A percentile compares a stretch with the other conserved stretches of the same genome.
Evolutionary conservation across 2,888 invertebrate species (phyloP).

Genomic region (Drosophila barbarae): DNA sequence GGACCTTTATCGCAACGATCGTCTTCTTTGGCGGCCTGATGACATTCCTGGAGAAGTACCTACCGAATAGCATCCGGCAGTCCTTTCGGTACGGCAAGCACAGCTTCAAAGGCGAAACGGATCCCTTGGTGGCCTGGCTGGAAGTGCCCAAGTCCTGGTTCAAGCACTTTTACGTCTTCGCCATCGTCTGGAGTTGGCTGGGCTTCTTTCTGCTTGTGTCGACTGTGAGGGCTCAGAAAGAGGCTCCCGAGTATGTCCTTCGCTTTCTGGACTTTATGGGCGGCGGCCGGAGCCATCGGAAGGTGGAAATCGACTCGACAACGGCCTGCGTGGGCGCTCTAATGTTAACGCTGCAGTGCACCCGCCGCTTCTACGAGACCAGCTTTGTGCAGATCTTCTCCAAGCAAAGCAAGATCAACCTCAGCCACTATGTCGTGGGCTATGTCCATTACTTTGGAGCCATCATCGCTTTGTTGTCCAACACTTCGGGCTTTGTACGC

Average conservation of each 20-base stretch:
- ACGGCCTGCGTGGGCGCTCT: constrained; percentile 82
- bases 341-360: constrained; percentile 86
- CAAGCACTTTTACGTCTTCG: constrained; percentile 88
- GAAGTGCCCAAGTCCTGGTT: constrained; percentile 91
- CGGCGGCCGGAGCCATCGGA: constrained; percentile 79
- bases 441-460: constrained; percentile 88
- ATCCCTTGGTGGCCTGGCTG: constrained; percentile 78
- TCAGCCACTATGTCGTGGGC: constrained; percentile 88
- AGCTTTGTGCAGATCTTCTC: constrained; percentile 90
- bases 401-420: constrained; percentile 86
- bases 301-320: constrained; percentile 72
- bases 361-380: constrained; percentile 89
- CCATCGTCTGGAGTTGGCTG: constrained; percentile 81
- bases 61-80: constrained; percentile 85
- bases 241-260: constrained; percentile 80
- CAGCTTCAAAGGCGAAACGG: constrained; percentile 81
- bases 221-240: constrained; percentile 79
- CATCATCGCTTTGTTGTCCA: constrained; percentile 84
- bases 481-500: constrained; percentile 85
- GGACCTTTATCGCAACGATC: constrained; percentile 74
- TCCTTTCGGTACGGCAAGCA: constrained; percentile 88
- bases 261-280: constrained; percentile 77
- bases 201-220: constrained; percentile 61
- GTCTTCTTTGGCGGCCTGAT: constrained; percentile 83
- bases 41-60: constrained; percentile 83